phyloP scores from a whole-genome alignment of 1,140 invertebrate genomes.

The Holcopasites calliopsidis region DNA sequence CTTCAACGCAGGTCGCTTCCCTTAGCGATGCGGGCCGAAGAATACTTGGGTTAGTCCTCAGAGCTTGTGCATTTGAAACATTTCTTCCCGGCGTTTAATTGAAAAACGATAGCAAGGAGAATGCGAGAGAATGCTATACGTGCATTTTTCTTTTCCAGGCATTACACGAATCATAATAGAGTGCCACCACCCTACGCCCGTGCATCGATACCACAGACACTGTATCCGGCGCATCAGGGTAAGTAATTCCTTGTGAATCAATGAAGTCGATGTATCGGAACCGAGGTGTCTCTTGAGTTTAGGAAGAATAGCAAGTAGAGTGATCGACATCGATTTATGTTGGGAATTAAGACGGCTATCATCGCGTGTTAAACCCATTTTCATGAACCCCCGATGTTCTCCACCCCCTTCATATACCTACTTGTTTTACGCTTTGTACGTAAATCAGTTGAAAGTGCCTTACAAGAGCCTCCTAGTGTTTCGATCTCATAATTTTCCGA shows the following conservation, averaged over 20 bases:
- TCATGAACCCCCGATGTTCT: constrained; percentile 11
- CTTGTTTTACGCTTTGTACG: background rate
- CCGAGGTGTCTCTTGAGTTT: background rate
- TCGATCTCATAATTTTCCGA: background rate
- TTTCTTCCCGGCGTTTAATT: too few relatives aligned
- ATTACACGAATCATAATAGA: constrained; percentile 65
- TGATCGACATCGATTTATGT: background rate
- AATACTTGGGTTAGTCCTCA: constrained; percentile 81
- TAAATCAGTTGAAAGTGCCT: background rate
- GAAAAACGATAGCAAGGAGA: too few relatives aligned
- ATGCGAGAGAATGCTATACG: too few relatives aligned
- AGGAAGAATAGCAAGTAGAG: background rate
- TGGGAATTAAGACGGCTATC: background rate
- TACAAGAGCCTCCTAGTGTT: background rate
- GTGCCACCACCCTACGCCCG: constrained; percentile 63
- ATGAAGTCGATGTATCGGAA: background rate
- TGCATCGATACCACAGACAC: constrained; percentile 68
- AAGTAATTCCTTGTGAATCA: constrained; percentile 41
- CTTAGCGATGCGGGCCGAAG: constrained; percentile 85
- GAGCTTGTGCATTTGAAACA: too few relatives aligned
- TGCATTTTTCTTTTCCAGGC: constrained; percentile 47
- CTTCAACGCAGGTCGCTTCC: constrained; percentile 82
- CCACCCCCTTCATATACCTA: background rate
- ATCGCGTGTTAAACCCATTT: background rate
- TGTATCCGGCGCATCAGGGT: constrained; percentile 63